Base-by-base conservation (phyloP, 2,888 invertebrate genomes). In the Papilio protenor region DNA sequence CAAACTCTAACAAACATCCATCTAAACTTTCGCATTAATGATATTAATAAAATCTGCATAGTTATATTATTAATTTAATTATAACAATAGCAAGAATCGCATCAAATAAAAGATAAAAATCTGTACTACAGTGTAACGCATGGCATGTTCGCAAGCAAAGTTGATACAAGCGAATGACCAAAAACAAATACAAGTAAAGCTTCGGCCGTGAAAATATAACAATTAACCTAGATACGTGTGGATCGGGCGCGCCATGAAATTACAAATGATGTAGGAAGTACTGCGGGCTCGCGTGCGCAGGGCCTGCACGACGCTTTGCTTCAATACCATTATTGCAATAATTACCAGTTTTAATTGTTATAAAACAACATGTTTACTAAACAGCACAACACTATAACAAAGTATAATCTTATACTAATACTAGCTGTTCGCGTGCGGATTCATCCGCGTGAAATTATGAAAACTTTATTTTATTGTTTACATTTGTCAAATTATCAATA, bases 251-350 rank as follows among this genome's bases (percentile, higher is more conserved):
- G 88, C 88, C 89, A 89, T 92, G 90, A 91, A 92, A 92, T 92
- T 91, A 90, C 90, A 89, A 92, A 91, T 91, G 88, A 91, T 90
- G 88, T 90, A 92, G 92, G 92, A 92, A 92, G 90, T 87, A 83
- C 81, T 79, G 83, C 90, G 91, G 87, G 73, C 80, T 87, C 84
- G 90, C 90, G 89, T 91, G 89, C 82, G 83, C 40, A 40, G 82
- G 66, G 70, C 71, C 70, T 81, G 72, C 69, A 77, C 61, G 78
- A 61, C 72, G 73, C 49, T n/a, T 10, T 12, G 18, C 61, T 40
- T 69, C 4, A 45, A 69, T 69, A 21, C n/a, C 21, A 21, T 69
- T 45, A 69, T 69, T 69, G 66, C 66, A 45, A 18, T 21, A 21
- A 45, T 45, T n/a, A 45, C 40, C 21, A 21, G 14, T 12, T 18